These are phyloP conservation scores for Nowickia ferox DNA, from an alignment of 2,888 invertebrate species.

Conservation along the genomic window DNA sequence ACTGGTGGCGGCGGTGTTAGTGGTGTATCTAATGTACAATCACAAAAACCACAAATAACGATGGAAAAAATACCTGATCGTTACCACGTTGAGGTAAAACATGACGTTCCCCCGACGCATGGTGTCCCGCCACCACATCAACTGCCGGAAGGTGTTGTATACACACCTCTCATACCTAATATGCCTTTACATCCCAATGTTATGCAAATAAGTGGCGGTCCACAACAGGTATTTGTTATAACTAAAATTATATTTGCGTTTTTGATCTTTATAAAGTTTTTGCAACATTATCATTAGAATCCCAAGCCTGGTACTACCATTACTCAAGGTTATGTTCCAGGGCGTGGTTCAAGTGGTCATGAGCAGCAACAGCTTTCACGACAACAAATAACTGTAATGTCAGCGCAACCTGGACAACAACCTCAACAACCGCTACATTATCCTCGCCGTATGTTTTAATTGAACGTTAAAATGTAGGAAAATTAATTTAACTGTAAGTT, in stretches of 20 bases:
- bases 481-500: conserved; percentile 33
- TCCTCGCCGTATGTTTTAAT: conserved; percentile 78
- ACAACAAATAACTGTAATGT: conserved; percentile 79
- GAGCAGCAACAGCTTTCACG: conserved; percentile 79
- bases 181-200: conserved; percentile 81
- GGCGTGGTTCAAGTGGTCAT: conserved; percentile 83
- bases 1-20: conserved; percentile 75
- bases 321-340: conserved; percentile 92
- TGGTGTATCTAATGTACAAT: conserved; percentile 74
- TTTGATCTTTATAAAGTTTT: not conserved
- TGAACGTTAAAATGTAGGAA: not conserved
- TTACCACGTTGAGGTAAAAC: conserved; percentile 82
- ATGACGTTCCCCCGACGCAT: conserved; percentile 78
- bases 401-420: conserved; percentile 78
- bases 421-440: conserved; percentile 79
- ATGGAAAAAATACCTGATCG: conserved; percentile 82
- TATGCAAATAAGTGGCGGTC: conserved; percentile 79
- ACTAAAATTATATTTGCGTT: not conserved
- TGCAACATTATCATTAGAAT: conserved; percentile 83
- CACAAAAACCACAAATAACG: conserved; percentile 81
- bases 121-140: conserved; percentile 78
- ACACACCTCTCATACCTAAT: conserved; percentile 80
- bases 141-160: conserved; percentile 81
- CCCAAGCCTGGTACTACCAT: conserved; percentile 92
- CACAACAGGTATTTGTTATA: conserved; percentile 75